Percentiles rank a stretch among this genome's conserved stretches.
Conservation (phyloP, 92 coral and sea anemone species). For the Phenganax marumi region DNA sequence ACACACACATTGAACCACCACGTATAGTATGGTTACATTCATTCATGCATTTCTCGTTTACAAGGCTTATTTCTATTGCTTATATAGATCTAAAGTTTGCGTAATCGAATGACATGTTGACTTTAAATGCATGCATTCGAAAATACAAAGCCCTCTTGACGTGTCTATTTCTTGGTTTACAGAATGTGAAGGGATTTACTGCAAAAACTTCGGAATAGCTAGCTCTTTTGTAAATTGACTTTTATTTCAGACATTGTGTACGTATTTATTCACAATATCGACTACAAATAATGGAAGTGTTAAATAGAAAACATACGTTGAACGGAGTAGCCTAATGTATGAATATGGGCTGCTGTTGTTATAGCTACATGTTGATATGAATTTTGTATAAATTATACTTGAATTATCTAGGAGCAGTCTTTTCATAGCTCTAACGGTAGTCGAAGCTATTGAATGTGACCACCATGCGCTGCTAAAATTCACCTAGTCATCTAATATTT, state of each 20-base stretch:
- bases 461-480: too few species aligned
- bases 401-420: too few species aligned
- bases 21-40: neutral
- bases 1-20: neutral
- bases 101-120: conserved; percentile 14
- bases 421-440: too few species aligned
- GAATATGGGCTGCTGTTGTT: too few species aligned
- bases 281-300: neutral
- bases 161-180: neutral
- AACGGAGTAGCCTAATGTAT: neutral
- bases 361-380: too few species aligned
- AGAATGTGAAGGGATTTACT: neutral
- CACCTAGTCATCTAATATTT: too few species aligned
- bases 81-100: conserved; percentile 37
- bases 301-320: neutral
- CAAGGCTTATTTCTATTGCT: conserved; percentile 33
- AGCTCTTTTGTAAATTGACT: neutral
- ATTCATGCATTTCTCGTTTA: neutral
- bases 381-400: too few species aligned
- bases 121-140: too few species aligned
- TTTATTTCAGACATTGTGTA: neutral
- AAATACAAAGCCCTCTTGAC: too few species aligned
- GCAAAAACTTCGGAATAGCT: neutral
- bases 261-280: neutral
- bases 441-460: too few species aligned